These are phyloP conservation scores for Agelas oroides DNA, from an alignment of 37 sponge, comb jelly and placozoan genomes.

Conservation along the genomic window DNA sequence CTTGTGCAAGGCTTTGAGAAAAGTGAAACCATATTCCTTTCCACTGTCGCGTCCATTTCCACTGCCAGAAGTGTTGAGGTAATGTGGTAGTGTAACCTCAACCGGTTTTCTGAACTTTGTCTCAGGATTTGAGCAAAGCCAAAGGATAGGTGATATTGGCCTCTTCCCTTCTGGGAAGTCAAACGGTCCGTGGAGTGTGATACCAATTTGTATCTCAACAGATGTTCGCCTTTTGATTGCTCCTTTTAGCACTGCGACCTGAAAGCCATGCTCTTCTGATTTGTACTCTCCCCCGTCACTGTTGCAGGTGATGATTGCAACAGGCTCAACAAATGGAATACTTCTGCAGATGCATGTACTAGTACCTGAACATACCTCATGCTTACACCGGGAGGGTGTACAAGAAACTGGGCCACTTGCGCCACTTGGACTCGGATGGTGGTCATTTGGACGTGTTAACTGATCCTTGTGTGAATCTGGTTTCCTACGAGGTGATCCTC, in stretches of 20 bases:
- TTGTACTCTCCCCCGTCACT: background rate
- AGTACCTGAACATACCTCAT: background rate
- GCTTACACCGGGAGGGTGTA: background rate
- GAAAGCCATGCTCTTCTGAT: conserved; percentile 11
- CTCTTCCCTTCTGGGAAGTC: background rate
- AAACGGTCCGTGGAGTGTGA: conserved; percentile 44
- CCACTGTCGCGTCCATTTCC: no score
- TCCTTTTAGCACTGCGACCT: conserved; percentile 16
- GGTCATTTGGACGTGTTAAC: background rate
- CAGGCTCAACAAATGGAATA: background rate
- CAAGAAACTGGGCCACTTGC: background rate
- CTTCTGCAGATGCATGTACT: background rate
- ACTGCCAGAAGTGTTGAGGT: background rate
- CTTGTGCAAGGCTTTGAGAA: background rate
- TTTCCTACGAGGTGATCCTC: no score
- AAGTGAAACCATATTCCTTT: no score
- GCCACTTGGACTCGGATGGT: background rate
- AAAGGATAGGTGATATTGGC: conserved; percentile 34
- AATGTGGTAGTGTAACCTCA: conserved; percentile 27
- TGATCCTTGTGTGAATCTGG: no score
- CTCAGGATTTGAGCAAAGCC: conserved; percentile 12
- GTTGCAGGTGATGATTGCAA: conserved; percentile 9
- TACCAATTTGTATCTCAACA: conserved; percentile 33
- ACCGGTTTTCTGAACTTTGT: conserved; percentile 33
- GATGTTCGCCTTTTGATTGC: conserved; percentile 27